phyloP scores from a whole-genome alignment of 2,797 vertebrate genomes.

The Scolopax bukidnonensis region DNA sequence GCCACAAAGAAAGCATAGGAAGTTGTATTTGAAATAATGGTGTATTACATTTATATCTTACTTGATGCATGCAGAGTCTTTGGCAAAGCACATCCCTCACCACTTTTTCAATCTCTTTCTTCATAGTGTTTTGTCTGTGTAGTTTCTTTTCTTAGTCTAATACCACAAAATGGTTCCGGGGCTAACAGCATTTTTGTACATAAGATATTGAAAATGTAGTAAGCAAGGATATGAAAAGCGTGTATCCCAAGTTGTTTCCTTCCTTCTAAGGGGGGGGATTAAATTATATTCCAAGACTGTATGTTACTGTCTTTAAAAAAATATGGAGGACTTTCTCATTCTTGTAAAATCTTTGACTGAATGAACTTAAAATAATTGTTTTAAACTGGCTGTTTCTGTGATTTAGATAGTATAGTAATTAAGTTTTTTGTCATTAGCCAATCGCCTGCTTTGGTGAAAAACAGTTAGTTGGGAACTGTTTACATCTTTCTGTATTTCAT shows the following conservation, averaged over 20 bases:
- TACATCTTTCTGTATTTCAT: not conserved
- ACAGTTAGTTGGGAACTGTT: not conserved
- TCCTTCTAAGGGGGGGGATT: not conserved
- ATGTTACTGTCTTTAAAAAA: not conserved
- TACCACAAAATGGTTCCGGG: not conserved
- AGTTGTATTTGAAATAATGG: not conserved
- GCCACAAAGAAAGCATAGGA: not conserved
- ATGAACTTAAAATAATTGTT: not conserved
- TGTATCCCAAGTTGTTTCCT: not conserved
- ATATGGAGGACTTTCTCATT: not conserved
- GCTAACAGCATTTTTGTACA: not conserved
- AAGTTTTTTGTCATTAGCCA: not conserved
- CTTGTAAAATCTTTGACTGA: not conserved
- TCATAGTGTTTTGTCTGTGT: not conserved
- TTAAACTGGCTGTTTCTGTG: not conserved
- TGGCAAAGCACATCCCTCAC: not conserved
- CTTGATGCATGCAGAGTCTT: not conserved
- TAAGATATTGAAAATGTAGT: not conserved
- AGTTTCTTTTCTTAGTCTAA: not conserved
- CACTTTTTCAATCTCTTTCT: not conserved
- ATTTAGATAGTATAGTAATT: not conserved
- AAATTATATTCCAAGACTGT: not conserved
- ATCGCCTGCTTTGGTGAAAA: not conserved
- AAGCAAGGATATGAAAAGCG: not conserved
- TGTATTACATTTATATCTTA: not conserved